phyloP scores from a whole-genome alignment of 2,797 vertebrate genomes.

The Schizopygopsis malacanthus region DNA sequence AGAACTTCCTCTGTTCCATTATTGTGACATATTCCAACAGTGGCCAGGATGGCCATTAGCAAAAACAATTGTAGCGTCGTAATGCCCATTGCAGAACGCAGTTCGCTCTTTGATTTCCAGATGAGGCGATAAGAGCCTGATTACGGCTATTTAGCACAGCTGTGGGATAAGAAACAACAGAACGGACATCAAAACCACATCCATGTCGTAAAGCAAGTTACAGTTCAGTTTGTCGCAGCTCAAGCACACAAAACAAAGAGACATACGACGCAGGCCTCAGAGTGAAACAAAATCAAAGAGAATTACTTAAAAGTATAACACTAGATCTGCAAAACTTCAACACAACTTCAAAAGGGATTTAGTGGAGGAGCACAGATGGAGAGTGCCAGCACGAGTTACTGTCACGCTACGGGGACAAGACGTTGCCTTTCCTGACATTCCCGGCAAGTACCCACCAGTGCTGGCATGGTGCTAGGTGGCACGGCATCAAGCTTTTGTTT shows the following conservation, averaged over 20 bases:
- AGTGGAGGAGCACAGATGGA: slow-evolving; percentile 71
- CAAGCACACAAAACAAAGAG: neutral
- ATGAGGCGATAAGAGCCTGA: slow-evolving; percentile 64
- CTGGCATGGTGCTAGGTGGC: slow-evolving; percentile 59
- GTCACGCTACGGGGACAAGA: slow-evolving; percentile 58
- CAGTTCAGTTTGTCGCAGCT: slow-evolving; percentile 18
- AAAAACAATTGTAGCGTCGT: slow-evolving; percentile 76
- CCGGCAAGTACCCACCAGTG: slow-evolving; percentile 59
- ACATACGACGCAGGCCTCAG: neutral
- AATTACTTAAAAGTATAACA: slow-evolving; percentile 61
- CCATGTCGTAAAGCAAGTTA: slow-evolving; percentile 13
- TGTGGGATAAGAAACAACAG: slow-evolving; percentile 40
- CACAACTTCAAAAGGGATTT: slow-evolving; percentile 73
- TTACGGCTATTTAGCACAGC: slow-evolving; percentile 58
- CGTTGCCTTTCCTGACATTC: slow-evolving; percentile 62
- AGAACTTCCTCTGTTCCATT: slow-evolving; percentile 74
- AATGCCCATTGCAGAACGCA: slow-evolving; percentile 79
- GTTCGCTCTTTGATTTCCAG: slow-evolving; percentile 66
- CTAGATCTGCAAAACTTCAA: slow-evolving; percentile 63
- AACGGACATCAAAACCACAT: slow-evolving; percentile 28
- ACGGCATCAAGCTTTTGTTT: slow-evolving; percentile 52
- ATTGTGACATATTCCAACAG: slow-evolving; percentile 80
- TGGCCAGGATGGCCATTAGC: slow-evolving; percentile 77
- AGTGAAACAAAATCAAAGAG: slow-evolving; percentile 55
- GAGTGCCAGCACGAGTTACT: slow-evolving; percentile 68